Evolutionary conservation across 2,113 vertebrate genomes (phyloP).

Genomic region (Python bivittatus): DNA sequence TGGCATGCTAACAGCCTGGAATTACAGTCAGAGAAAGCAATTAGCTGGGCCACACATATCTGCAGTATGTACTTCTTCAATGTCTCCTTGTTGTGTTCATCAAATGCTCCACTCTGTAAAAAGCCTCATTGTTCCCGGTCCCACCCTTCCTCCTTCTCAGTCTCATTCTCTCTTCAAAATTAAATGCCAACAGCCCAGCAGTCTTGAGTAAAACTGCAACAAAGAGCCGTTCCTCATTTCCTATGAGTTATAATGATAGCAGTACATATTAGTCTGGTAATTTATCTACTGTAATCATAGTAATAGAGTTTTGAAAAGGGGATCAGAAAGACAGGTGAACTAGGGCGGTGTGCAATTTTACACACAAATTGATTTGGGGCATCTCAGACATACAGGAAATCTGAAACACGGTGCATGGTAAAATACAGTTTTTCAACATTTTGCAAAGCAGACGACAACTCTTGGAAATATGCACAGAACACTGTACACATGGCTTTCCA

Average conservation of each 20-base stretch:
- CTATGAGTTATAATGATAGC: neutral
- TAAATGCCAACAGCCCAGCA: neutral
- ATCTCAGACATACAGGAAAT: neutral
- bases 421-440: neutral
- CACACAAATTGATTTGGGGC: neutral
- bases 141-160: neutral
- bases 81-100: neutral
- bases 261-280: neutral
- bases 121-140: neutral
- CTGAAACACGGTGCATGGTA: neutral
- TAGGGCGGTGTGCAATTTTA: neutral
- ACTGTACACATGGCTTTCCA: neutral
- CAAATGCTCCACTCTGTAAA: neutral
- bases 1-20: neutral
- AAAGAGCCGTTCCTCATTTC: neutral
- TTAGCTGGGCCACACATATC: neutral
- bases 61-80: neutral
- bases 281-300: neutral
- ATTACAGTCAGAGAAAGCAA: neutral
- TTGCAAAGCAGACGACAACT: neutral
- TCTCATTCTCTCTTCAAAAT: neutral
- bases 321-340: neutral
- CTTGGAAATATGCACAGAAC: neutral
- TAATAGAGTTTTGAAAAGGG: neutral
- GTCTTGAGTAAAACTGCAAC: neutral